Evolutionary conservation across 2,888 invertebrate species (phyloP).

Genomic region (Idaea biselata): DNA sequence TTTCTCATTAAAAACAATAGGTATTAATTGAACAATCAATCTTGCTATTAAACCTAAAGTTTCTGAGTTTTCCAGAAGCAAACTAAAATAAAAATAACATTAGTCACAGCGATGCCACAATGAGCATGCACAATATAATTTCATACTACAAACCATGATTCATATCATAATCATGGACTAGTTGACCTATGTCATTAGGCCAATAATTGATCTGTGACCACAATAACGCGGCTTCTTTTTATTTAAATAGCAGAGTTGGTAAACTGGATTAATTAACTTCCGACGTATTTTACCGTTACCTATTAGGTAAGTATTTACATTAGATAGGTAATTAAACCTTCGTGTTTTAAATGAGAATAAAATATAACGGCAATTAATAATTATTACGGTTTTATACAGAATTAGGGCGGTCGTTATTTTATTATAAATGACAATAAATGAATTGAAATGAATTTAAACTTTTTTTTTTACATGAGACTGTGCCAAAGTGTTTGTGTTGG

Average conservation of each 20-base stretch:
- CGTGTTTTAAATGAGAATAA: too few relatives aligned
- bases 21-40: not conserved
- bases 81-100: not conserved
- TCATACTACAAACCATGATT: not conserved
- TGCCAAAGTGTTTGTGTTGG: too few relatives aligned
- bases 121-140: not conserved
- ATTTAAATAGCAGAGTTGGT: not conserved
- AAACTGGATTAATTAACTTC: not conserved
- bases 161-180: conserved; percentile 1
- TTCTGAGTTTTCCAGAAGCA: not conserved
- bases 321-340: not conserved
- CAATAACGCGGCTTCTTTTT: not conserved
- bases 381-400: too few relatives aligned
- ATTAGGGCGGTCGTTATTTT: too few relatives aligned
- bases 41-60: not conserved
- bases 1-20: too few relatives aligned
- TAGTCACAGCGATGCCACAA: not conserved
- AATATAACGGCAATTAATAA: too few relatives aligned
- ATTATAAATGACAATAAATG: too few relatives aligned
- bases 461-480: too few relatives aligned
- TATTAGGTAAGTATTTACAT: not conserved
- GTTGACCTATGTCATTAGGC: conserved; percentile 13
- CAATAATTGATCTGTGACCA: conserved; percentile 6
- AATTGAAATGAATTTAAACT: too few relatives aligned
- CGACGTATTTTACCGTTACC: not conserved